phyloP scores from a whole-genome alignment of 2,888 invertebrate genomes.

The Amblyteles armatorius region DNA sequence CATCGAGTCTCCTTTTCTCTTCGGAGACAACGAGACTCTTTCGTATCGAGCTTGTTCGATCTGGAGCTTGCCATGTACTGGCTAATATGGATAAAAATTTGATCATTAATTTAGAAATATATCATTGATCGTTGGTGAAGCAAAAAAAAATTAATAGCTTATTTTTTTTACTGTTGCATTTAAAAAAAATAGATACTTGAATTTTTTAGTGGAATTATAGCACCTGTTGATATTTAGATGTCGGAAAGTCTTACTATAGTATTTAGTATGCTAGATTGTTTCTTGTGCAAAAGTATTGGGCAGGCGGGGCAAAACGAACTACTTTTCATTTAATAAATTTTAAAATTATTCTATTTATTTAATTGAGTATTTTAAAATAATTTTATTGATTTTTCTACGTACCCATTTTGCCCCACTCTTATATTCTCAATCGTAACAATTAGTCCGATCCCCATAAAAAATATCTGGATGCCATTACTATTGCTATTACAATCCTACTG shows the following conservation, averaged over 20 bases:
- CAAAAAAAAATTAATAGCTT: background rate
- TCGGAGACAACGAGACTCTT: slow-evolving; percentile 45
- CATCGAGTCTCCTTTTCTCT: background rate
- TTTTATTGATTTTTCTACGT: too few species aligned
- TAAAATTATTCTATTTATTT: too few species aligned
- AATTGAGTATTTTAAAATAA: too few species aligned
- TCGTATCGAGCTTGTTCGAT: slow-evolving; percentile 73
- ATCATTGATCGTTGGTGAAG: background rate
- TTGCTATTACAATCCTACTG: background rate
- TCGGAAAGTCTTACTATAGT: too few species aligned
- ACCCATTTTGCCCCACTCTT: background rate
- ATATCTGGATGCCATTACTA: background rate
- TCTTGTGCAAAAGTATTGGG: too few species aligned
- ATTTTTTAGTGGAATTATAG: background rate
- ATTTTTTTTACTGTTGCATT: background rate
- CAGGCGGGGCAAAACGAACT: too few species aligned
- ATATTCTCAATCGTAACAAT: background rate
- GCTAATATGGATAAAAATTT: background rate
- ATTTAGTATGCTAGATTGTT: too few species aligned
- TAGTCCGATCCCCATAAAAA: background rate
- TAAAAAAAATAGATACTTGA: background rate
- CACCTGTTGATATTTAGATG: too few species aligned
- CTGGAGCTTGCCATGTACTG: slow-evolving; percentile 69
- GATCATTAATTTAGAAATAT: background rate
- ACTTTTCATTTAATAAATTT: too few species aligned